A percentile compares a stretch with the other conserved stretches of the same genome.
Evolutionary conservation across 2,797 vertebrate species (phyloP).

Genomic region (Microctenopoma stevenorrisi): DNA sequence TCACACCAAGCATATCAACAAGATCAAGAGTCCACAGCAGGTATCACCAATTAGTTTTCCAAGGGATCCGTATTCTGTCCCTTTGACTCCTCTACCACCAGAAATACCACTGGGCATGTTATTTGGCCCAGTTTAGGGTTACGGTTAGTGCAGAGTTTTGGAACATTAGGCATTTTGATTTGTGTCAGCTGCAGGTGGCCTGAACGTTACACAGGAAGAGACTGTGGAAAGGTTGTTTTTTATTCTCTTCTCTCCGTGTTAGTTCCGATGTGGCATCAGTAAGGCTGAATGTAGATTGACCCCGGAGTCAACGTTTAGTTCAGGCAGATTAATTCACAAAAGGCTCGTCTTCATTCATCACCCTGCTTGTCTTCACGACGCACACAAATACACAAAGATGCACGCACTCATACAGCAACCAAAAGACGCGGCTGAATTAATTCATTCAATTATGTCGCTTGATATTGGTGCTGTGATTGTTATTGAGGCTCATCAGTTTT

Average conservation of each 20-base stretch:
- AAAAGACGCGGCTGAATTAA: constrained; percentile 17
- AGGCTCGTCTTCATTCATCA: constrained; percentile 67
- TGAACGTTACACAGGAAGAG: constrained; percentile 7
- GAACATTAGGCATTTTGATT: constrained; percentile 8
- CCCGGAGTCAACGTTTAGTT: constrained; percentile 39
- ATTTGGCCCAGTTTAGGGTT: too few species aligned
- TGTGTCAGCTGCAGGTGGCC: constrained; percentile 23
- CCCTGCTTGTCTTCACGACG: constrained; percentile 22
- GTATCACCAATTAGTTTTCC: too few species aligned
- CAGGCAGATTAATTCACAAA: constrained; percentile 58
- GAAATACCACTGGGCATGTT: too few species aligned
- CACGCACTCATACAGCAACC: not conserved
- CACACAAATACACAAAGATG: constrained; percentile 17
- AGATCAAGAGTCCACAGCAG: not conserved
- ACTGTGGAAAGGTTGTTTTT: not conserved
- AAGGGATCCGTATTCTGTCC: too few species aligned
- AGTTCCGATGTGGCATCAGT: constrained; percentile 30
- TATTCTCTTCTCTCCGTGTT: constrained; percentile 18
- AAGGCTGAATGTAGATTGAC: constrained; percentile 42
- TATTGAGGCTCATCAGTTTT: constrained; percentile 27
- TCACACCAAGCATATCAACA: not conserved
- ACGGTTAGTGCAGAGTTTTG: not conserved
- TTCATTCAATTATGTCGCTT: constrained; percentile 16
- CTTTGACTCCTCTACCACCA: too few species aligned
- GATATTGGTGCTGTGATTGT: not conserved